Percentiles rank a stretch among this genome's conserved stretches.
These are phyloP conservation scores for Gila orcuttii DNA, from an alignment of 2,113 vertebrate genomes.

Conservation along the genomic window DNA sequence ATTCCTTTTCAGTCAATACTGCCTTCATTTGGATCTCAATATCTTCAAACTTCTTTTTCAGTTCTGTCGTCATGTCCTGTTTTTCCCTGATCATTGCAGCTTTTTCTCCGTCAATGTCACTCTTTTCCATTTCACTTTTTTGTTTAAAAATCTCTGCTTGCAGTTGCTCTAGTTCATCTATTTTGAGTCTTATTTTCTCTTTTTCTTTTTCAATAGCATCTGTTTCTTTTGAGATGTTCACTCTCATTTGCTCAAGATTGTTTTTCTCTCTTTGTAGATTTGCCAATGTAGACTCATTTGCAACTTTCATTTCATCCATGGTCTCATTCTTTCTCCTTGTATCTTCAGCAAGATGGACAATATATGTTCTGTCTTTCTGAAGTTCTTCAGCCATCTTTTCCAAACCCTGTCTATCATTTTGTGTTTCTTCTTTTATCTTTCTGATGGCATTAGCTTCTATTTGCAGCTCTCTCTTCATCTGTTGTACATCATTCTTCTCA, in stretches of 20 bases:
- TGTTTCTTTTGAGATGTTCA: neutral
- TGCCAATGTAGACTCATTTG: neutral
- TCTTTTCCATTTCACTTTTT: neutral
- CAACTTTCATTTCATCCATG: neutral
- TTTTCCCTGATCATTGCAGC: neutral
- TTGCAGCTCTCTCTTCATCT: conserved; percentile 21
- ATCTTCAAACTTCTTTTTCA: neutral
- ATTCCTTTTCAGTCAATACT: neutral
- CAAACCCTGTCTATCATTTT: conserved; percentile 24
- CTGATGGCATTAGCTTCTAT: neutral
- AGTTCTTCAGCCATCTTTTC: conserved; percentile 29
- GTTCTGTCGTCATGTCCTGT: neutral
- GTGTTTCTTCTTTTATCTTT: conserved; percentile 47
- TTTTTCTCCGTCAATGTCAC: neutral
- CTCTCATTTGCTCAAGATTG: neutral
- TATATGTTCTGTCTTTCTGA: neutral
- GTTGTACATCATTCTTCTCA: neutral
- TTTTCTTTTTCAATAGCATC: neutral
- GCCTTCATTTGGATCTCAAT: conserved; percentile 1
- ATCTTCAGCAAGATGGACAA: neutral
- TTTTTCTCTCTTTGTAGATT: conserved; percentile 5
- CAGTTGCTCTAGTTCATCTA: neutral
- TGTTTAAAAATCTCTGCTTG: neutral
- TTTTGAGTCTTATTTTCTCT: neutral
- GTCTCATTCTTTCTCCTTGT: neutral